Conservation (phyloP, 1,140 invertebrate genomes). For the Saccostrea echinata region DNA sequence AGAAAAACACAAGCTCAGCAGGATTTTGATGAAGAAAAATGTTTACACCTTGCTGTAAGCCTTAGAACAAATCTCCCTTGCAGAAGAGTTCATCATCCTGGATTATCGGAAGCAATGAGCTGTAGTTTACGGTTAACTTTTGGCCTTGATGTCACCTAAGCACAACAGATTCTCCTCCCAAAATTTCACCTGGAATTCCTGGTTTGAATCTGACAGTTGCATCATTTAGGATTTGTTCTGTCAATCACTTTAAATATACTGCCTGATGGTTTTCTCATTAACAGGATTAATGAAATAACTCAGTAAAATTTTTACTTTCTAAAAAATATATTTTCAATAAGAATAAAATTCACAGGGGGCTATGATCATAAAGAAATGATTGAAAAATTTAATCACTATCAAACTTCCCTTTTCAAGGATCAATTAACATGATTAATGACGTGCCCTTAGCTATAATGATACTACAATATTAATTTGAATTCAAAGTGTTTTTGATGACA, state of each 20-base stretch:
- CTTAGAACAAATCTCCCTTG: neutral
- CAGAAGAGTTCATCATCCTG: neutral
- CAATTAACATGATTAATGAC: too few species aligned
- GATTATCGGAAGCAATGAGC: neutral
- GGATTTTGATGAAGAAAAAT: constrained; percentile 13
- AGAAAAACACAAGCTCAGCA: constrained; percentile 19
- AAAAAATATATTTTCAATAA: too few species aligned
- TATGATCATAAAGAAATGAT: too few species aligned
- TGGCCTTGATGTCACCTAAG: neutral
- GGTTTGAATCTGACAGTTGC: neutral
- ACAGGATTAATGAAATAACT: too few species aligned
- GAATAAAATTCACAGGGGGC: too few species aligned
- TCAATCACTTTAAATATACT: neutral
- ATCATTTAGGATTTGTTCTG: neutral
- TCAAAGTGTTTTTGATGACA: too few species aligned
- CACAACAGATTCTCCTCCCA: neutral
- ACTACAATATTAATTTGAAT: too few species aligned
- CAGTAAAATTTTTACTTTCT: too few species aligned
- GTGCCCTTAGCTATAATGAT: too few species aligned
- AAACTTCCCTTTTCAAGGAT: too few species aligned
- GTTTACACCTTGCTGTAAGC: neutral
- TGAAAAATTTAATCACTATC: too few species aligned
- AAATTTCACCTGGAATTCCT: neutral
- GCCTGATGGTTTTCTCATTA: too few species aligned
- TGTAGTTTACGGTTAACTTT: neutral